A percentile compares a stretch with the other conserved stretches of the same genome.
Evolutionary conservation across 2,113 vertebrate species (phyloP).

Genomic region (Cephalopholis sonnerati): DNA sequence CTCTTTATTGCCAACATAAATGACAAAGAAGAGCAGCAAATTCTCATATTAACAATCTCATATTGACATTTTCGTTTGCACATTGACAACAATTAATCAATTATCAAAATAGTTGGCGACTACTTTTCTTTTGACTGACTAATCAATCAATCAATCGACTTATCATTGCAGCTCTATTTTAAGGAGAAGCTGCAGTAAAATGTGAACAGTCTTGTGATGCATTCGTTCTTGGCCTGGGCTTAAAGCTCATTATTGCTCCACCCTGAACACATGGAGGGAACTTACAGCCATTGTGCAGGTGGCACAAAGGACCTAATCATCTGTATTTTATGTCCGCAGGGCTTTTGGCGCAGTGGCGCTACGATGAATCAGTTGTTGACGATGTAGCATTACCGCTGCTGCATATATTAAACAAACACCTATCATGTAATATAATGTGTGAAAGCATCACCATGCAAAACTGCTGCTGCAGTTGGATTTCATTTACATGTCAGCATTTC

Average conservation of each 20-base stretch:
- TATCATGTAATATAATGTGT: not conserved
- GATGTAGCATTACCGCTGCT: not conserved
- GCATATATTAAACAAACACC: conserved; percentile 6
- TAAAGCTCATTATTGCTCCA: not conserved
- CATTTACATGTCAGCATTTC: not conserved
- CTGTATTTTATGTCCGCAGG: conserved; percentile 17
- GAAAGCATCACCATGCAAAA: not conserved
- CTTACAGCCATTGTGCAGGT: not conserved
- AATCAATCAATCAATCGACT: no score
- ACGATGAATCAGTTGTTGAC: not conserved
- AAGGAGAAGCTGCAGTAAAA: no score
- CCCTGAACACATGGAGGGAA: not conserved
- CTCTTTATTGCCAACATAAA: no score
- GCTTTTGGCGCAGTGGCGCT: not conserved
- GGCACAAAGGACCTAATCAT: not conserved
- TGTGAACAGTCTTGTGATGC: not conserved
- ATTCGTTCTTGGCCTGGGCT: not conserved
- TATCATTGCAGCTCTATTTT: no score
- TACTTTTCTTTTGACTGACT: no score
- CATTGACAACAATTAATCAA: no score
- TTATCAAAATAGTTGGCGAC: no score
- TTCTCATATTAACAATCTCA: no score
- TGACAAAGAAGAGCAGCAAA: no score
- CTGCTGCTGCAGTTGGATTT: not conserved
- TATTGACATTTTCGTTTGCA: no score